Evolutionary conservation across 2,888 invertebrate species (phyloP), one percentile per base, ranked within the genome.

Genomic region (Conistra vaccinii): DNA sequence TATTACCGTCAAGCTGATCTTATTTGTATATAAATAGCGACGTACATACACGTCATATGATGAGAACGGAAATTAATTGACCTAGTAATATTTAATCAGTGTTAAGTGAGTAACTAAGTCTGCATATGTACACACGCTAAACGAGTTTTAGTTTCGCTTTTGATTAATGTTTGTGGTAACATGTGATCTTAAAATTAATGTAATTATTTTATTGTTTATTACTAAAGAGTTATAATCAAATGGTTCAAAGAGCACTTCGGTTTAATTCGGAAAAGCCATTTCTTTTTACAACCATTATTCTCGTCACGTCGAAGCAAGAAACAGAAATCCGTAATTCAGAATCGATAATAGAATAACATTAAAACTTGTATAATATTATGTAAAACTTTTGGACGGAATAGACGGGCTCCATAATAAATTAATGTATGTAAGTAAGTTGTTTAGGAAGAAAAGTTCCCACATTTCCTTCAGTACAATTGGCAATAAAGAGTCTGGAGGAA

Each of bases 11-110:
- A 61, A 58, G 12, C 55, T 65, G 48, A 68, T 65, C 14, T 71
- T 75, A 65, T 80, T 72, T 74, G 39, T 71, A 70, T 29, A 74
- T 51, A 73, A 73, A 77, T 60, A 78, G 12, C 58, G 55, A 72
- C 62, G 60, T 66, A 74, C 76, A 78, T 61, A 75, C 71, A 84
- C 80, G 83, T 85, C 85, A 86, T 83, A 70, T 81, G 89, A 90
- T 92, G 92, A 86, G 91, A 91, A 91, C 90, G 93, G 93, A 93
- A 91, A 91, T 90, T 87, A 88, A 89, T 87, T 91, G 91, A 92
- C 93, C 93, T 87, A 92, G 90, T 92, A 92, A 91, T 92, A 92
- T 92, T 91, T 89, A 90, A 91, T 89, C 83, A 89, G 86, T 86
- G 63, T 87, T 88, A 85, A 85, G 76, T 88, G 74, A 83, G 81